phyloP scores from a whole-genome alignment of 2,797 vertebrate genomes.

The Silurus aristotelis region DNA sequence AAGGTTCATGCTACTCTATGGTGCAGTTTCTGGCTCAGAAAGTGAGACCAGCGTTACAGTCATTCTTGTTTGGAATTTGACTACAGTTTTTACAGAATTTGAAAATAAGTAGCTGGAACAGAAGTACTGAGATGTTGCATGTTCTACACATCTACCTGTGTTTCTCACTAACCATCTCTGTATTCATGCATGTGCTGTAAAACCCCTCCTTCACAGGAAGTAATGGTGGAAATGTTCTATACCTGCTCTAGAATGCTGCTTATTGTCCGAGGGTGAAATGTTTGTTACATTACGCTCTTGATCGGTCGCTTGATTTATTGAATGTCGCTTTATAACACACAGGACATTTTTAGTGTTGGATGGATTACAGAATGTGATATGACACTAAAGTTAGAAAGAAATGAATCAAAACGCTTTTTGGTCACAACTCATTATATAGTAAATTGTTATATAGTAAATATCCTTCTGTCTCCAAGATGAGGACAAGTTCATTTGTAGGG shows the following conservation, averaged over 20 bases:
- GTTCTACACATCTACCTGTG: not conserved
- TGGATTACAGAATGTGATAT: not conserved
- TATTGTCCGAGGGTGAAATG: not conserved
- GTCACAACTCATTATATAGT: no score
- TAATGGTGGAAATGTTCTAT: not conserved
- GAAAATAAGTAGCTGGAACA: not conserved
- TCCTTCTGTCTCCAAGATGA: no score
- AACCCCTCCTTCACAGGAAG: not conserved
- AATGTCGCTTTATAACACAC: not conserved
- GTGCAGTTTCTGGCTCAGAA: not conserved
- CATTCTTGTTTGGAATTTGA: not conserved
- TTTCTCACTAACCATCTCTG: not conserved
- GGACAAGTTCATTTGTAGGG: no score
- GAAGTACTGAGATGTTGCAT: not conserved
- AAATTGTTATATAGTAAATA: no score
- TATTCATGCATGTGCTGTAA: not conserved
- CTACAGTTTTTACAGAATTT: not conserved
- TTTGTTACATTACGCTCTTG: not conserved
- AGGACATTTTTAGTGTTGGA: not conserved
- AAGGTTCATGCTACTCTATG: not conserved
- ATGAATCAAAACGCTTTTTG: not conserved
- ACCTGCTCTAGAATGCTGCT: not conserved
- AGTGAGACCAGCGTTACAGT: not conserved
- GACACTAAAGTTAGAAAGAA: not conserved
- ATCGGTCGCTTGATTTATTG: not conserved